Percentiles rank a stretch among this genome's conserved stretches.
Conservation (phyloP, 2,113 vertebrate species). For the Erythrolamprus reginae region DNA sequence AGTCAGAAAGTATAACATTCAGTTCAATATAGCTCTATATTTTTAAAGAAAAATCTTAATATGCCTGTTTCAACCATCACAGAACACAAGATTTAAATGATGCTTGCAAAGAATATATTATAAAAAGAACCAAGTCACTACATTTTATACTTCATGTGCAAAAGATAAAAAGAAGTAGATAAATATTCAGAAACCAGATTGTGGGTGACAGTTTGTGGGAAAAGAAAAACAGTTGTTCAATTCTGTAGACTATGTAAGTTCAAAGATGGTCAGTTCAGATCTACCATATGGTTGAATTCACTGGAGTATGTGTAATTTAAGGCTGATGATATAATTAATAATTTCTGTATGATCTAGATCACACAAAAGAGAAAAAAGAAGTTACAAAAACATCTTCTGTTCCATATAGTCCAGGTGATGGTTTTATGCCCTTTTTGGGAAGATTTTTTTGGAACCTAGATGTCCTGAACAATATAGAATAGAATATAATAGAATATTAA, state of each 20-base stretch:
- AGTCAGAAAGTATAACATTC: not conserved
- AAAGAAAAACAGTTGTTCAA: not conserved
- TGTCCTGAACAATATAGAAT: too few species aligned
- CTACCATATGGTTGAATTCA: slow-evolving; percentile 25
- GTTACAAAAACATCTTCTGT: not conserved
- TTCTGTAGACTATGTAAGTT: slow-evolving; percentile 15
- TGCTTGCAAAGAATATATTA: not conserved
- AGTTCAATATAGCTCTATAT: not conserved
- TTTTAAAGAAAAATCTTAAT: not conserved
- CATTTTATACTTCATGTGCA: not conserved
- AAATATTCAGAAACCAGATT: not conserved
- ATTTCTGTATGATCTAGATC: slow-evolving; percentile 18
- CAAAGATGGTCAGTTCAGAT: slow-evolving; percentile 14
- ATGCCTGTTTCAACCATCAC: not conserved
- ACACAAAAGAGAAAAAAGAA: not conserved
- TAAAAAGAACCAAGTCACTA: not conserved
- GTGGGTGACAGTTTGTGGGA: slow-evolving; percentile 2
- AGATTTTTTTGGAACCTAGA: too few species aligned
- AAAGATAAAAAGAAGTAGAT: not conserved
- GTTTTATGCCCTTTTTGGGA: too few species aligned
- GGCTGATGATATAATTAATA: slow-evolving; percentile 17
- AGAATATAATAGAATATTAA: too few species aligned
- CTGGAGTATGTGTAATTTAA: slow-evolving; percentile 39
- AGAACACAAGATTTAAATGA: not conserved
- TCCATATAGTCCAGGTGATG: not conserved